phyloP scores from a whole-genome alignment of 2,888 invertebrate genomes.

The Idaea biselata region DNA sequence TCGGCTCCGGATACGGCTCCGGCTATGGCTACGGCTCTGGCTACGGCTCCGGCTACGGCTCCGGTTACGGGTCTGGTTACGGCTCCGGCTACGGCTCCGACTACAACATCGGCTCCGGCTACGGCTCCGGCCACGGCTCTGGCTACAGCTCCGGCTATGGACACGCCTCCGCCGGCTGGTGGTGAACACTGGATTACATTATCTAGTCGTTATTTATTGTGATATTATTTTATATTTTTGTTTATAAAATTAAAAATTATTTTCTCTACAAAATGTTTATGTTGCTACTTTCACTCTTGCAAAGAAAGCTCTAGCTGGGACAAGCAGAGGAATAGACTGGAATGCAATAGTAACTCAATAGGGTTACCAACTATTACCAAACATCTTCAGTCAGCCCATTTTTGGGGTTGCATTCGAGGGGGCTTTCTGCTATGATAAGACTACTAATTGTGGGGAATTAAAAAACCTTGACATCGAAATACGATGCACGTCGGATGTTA shows the following conservation, averaged over 20 bases:
- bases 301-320: too few relatives aligned
- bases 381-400: too few relatives aligned
- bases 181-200: neutral
- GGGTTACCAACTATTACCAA: too few relatives aligned
- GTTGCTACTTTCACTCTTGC: neutral
- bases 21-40: constrained; percentile 11
- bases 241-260: neutral
- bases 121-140: constrained; percentile 17
- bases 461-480: too few relatives aligned
- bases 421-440: too few relatives aligned
- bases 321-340: too few relatives aligned
- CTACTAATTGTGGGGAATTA: too few relatives aligned
- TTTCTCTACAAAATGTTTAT: neutral
- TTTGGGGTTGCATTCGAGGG: too few relatives aligned
- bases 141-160: constrained; percentile 19
- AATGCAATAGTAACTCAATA: too few relatives aligned
- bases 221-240: constrained; percentile 1
- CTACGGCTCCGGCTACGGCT: constrained; percentile 15
- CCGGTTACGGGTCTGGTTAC: constrained; percentile 16
- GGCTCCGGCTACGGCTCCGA: constrained; percentile 15
- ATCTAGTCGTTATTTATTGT: neutral
- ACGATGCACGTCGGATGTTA: too few relatives aligned
- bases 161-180: neutral
- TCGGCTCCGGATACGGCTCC: constrained; percentile 8
- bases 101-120: constrained; percentile 13